phyloP scores from a whole-genome alignment of 2,888 invertebrate species.

The Papilio demoleus region DNA sequence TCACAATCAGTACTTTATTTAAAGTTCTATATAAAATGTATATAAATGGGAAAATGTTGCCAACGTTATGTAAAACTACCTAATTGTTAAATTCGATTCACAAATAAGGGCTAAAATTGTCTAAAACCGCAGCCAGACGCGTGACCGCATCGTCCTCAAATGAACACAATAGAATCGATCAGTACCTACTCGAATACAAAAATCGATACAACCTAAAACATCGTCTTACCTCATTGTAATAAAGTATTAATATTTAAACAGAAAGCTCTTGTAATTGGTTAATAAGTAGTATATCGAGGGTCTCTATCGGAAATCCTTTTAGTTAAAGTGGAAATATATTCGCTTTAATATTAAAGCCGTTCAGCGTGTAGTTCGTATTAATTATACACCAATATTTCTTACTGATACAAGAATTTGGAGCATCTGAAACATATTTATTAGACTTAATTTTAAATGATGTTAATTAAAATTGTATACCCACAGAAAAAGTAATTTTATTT shows the following conservation, averaged over 20 bases:
- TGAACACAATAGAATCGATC: conserved; percentile 55
- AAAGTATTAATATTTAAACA: conserved; percentile 38
- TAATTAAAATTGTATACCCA: too few species aligned
- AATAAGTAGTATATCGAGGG: conserved; percentile 37
- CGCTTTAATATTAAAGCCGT: conserved; percentile 22
- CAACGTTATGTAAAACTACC: conserved; percentile 8
- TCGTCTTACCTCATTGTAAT: conserved; percentile 24
- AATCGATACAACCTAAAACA: conserved; percentile 35
- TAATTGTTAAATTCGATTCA: conserved; percentile 45
- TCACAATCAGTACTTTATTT: too few species aligned
- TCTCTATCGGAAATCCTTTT: conserved; percentile 27
- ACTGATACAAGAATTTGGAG: conserved; percentile 2
- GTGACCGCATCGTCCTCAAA: conserved; percentile 59
- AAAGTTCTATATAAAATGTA: too few species aligned
- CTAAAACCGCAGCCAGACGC: conserved; percentile 54
- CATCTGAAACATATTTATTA: background rate
- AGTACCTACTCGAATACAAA: conserved; percentile 14
- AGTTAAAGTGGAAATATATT: conserved; percentile 32
- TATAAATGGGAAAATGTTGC: too few species aligned
- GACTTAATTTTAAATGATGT: background rate
- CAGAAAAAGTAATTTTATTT: too few species aligned
- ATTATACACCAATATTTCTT: conserved; percentile 10
- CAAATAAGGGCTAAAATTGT: conserved; percentile 52
- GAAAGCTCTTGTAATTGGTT: conserved; percentile 33
- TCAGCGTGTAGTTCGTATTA: conserved; percentile 2